A percentile compares a stretch with the other conserved stretches of the same genome.
Conservation (phyloP, 2,888 invertebrate genomes). For the Cantharis lateralis region DNA sequence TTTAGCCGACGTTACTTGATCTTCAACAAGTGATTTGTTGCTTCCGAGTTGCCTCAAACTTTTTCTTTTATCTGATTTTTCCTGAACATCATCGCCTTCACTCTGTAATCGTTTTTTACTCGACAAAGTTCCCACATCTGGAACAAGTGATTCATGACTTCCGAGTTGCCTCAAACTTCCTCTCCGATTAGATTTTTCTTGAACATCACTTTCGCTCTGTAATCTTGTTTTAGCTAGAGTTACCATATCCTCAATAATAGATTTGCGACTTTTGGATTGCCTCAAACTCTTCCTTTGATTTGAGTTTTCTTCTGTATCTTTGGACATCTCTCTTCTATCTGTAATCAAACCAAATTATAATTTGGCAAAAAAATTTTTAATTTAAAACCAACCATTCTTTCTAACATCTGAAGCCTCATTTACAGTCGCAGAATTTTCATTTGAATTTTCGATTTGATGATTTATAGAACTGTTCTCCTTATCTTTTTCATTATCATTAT, state of each 20-base stretch:
- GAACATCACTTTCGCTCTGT: neutral
- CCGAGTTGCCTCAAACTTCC: too few relatives aligned
- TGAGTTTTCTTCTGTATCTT: neutral
- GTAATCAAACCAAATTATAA: neutral
- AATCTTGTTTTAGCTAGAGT: neutral
- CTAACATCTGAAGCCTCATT: neutral
- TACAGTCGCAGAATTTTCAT: neutral
- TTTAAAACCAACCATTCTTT: neutral
- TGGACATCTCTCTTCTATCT: neutral
- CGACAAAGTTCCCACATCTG: too few relatives aligned
- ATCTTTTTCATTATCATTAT: neutral
- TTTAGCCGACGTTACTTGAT: too few relatives aligned
- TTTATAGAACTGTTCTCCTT: neutral
- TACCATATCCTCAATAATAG: too few relatives aligned
- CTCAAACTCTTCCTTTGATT: neutral
- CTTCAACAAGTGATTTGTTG: too few relatives aligned
- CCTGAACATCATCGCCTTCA: too few relatives aligned
- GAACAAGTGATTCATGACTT: too few relatives aligned
- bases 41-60: too few relatives aligned
- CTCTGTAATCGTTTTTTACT: too few relatives aligned
- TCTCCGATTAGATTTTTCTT: neutral
- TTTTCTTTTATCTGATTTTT: too few relatives aligned
- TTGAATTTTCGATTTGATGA: neutral
- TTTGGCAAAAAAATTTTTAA: neutral
- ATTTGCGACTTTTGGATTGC: neutral